Base-by-base conservation (phyloP, 2,113 vertebrate species). In the Panthera leo region DNA sequence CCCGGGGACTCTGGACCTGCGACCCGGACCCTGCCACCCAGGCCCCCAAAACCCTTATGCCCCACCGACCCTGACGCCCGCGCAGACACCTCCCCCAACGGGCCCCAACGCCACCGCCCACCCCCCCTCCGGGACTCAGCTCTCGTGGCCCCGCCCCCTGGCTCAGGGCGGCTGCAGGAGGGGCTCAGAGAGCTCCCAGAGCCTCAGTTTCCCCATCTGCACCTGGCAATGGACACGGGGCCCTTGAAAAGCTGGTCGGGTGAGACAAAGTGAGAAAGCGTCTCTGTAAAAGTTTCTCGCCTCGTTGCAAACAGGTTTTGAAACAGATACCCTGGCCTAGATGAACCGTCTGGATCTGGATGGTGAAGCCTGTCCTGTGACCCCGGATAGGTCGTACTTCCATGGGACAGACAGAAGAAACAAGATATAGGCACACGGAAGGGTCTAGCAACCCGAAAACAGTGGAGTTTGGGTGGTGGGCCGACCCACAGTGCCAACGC, bases 1-100 rank as follows among this genome's bases (percentile, higher is more conserved):
- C 9, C 25, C 19, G 0, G 9, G 27, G 67, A 36, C 15, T 31
- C 42, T 0, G 14, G 23, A 2, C 16, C 8, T 1, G 23, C 0
- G 58, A 6, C 55, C 55, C 9, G 5, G 61, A 31, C 16, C 15
- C 29, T 18, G 7, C 13, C 14, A 29, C 58, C 14, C 29, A 8
- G 5, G 14, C 45, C 61, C 31, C 7, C 3, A 25, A 10, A 45
- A 31, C 75, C 7, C 73, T 42, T 9, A 29, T 25, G 70, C 70
- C 2, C 31, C 19, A 2, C 36, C 23, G 4, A 12, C 12, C 25
- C 15, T 18, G 5, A 29, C 8, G 7, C 9, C 14, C 21, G 3
- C n/a, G 0, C 13, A 5, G 6, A 1, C 13, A 7, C 14, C 31
- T 9, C 15, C 5, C 84, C 63, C 61, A 18, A 12, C 12, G 4